Base-by-base conservation (phyloP, 2,797 vertebrate species). In the Lepilemur ruficaudatus region DNA sequence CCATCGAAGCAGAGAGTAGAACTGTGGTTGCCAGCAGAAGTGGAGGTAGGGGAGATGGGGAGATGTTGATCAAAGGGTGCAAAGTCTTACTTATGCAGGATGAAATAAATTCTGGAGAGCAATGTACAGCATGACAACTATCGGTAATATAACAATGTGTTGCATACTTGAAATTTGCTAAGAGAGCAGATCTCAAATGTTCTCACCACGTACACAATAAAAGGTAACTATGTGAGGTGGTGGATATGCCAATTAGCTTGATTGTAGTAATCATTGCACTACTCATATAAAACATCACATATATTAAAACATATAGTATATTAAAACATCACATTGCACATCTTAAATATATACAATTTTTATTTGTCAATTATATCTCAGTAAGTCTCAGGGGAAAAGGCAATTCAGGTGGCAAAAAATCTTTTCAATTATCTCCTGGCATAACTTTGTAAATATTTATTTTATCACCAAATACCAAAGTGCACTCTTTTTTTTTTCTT, bases 391-490 rank as follows among this genome's bases (percentile, higher is more conserved):
- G 2, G 9, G 23, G 7, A 28, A 80, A 73, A 43, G 8, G 7
- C 22, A 82, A 93, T 90, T 83, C 18, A 75, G 41, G n/a, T 85
- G 30, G 7, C 35, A 87, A 95, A 90, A 92, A 35, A 13, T 57
- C 7, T 55, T 82, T 82, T 69, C 38, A 57, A 57, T 63, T 73
- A 11, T 50, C 41, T 95, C 48, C 38, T 55, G 78, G 46, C 11
- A 50, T 80, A 93, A 38, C 15, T 89, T 83, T 78, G 15, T 89
- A 86, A 94, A 70, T 55, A 65, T 61, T 86, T 17, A 48, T 82
- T 79, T 96, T 89, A 6, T 43, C 38, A 93, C 11, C 67, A 94
- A 95, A 94, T 67, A 52, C 7, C 5, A 50, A 91, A 75, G 35
- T 52, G 15, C 22, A 70, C 2, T 23, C 30, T 87, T 67, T 61